Evolutionary conservation across 2,797 vertebrate species (phyloP).

Genomic region (Orestias chungarensis): DNA sequence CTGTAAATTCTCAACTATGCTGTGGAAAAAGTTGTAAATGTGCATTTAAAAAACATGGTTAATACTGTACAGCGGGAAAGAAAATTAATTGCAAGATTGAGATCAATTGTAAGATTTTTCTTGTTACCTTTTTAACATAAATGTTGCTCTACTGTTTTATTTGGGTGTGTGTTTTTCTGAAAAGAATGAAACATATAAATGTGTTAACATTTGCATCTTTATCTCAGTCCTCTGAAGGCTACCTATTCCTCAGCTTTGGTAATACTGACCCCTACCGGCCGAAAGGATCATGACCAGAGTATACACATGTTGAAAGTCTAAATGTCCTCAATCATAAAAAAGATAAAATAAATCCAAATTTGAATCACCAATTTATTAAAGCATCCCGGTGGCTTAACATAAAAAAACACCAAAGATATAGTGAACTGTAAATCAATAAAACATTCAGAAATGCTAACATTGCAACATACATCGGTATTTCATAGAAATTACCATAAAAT

Average conservation of each 20-base stretch:
- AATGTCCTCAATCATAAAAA: no score
- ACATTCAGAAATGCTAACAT: slow-evolving; percentile 21
- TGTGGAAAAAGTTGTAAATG: neutral
- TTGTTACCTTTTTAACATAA: neutral
- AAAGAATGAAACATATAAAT: neutral
- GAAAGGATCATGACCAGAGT: slow-evolving; percentile 25
- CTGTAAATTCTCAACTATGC: neutral
- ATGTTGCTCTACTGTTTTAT: neutral
- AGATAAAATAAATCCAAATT: neutral
- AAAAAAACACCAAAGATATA: slow-evolving; percentile 20
- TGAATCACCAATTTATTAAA: slow-evolving; percentile 62
- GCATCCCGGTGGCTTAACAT: slow-evolving; percentile 39
- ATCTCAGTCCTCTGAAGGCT: neutral
- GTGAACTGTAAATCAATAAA: slow-evolving; percentile 20
- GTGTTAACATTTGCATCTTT: neutral
- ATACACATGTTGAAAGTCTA: no score
- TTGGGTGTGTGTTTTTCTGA: neutral
- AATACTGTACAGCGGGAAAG: neutral
- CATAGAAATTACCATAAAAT: neutral
- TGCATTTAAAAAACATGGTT: neutral
- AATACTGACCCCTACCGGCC: slow-evolving; percentile 62
- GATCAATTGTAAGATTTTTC: neutral
- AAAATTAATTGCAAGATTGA: neutral
- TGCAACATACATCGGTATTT: slow-evolving; percentile 23
- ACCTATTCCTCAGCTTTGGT: slow-evolving; percentile 24